Evolutionary conservation across 2,113 vertebrate species (phyloP).

Genomic region (Burhinus bistriatus): DNA sequence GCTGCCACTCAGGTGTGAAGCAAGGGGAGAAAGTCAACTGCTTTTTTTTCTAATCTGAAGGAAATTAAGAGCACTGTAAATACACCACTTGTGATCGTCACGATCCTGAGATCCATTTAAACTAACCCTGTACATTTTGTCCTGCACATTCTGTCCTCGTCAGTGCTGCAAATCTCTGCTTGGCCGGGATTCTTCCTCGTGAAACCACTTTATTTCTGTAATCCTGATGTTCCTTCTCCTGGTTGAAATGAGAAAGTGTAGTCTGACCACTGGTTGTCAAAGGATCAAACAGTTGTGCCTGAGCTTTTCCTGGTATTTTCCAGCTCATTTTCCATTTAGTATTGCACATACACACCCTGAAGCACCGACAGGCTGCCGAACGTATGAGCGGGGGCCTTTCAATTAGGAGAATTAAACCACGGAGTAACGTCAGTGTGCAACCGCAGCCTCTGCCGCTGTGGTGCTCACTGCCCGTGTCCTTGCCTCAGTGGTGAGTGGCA

Average conservation of each 20-base stretch:
- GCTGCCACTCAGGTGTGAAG: neutral
- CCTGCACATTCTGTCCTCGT: neutral
- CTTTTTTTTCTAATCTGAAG: neutral
- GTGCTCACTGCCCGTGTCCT: rapidly evolving
- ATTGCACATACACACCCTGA: neutral
- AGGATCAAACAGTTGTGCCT: neutral
- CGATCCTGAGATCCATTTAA: rapidly evolving
- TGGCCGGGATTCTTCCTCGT: neutral
- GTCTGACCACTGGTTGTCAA: neutral
- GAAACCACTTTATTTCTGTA: neutral
- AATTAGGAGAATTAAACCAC: neutral
- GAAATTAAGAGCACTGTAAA: neutral
- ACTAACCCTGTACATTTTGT: neutral
- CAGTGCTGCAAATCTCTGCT: neutral
- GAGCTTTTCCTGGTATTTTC: neutral
- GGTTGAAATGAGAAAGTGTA: neutral
- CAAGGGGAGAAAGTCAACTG: neutral
- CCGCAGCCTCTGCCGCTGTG: neutral
- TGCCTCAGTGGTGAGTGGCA: rapidly evolving
- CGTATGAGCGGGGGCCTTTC: neutral
- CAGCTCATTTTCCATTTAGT: neutral
- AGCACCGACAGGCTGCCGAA: neutral
- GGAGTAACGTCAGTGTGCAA: rapidly evolving
- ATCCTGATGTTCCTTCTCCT: neutral
- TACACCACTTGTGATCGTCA: rapidly evolving